Evolutionary conservation across 2,797 vertebrate genomes (phyloP).

Genomic region (Ptychobarbus kaznakovi): DNA sequence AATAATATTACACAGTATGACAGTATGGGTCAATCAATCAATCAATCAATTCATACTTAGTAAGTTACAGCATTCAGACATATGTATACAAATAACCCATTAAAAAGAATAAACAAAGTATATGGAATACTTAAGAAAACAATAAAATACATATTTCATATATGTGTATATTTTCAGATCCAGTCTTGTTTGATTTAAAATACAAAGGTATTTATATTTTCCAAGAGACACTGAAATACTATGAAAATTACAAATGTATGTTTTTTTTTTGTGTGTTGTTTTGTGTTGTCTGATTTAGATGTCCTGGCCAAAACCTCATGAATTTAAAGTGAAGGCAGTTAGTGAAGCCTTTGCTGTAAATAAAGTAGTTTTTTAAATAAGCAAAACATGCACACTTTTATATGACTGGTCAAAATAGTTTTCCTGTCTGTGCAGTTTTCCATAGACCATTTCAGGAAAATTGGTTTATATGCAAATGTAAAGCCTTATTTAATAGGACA

Average conservation of each 20-base stretch:
- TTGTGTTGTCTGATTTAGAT: not conserved
- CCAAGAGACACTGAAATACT: not conserved
- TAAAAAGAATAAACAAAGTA: not conserved
- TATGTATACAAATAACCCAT: not conserved
- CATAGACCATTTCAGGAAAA: not conserved
- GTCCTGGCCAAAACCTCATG: not conserved
- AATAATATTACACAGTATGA: not conserved
- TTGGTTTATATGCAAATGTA: not conserved
- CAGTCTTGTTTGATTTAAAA: not conserved
- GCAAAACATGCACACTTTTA: not conserved
- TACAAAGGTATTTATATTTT: not conserved
- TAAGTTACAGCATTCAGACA: not conserved
- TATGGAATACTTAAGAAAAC: not conserved
- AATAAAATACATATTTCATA: not conserved
- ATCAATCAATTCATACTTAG: not conserved
- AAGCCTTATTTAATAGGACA: not conserved
- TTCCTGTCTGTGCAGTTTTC: not conserved
- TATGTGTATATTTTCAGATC: not conserved
- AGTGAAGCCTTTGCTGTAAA: not conserved
- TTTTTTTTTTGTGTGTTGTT: not conserved
- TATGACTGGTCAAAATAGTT: not conserved
- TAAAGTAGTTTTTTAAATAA: not conserved
- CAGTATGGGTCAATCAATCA: not conserved
- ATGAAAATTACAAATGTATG: no score
- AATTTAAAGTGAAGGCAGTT: not conserved